Percentiles rank a stretch among this genome's conserved stretches.
phyloP scores from a whole-genome alignment of 2,888 invertebrate genomes.

The Euplexia lucipara region DNA sequence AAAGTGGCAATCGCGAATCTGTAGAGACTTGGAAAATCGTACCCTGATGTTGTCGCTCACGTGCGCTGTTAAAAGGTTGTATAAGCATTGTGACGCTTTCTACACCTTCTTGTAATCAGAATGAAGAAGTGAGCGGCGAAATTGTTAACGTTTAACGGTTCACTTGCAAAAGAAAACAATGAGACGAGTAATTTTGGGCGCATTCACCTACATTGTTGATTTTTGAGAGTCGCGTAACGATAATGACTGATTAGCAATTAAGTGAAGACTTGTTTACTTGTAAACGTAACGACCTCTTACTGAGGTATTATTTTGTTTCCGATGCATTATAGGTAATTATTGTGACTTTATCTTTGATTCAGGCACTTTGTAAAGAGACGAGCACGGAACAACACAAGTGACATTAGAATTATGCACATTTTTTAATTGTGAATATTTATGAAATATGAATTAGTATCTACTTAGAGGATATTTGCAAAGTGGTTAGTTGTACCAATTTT shows the following conservation, averaged over 20 bases:
- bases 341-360: neutral
- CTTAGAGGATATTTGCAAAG: slow-evolving; percentile 20
- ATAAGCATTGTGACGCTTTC: slow-evolving; percentile 86
- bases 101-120: slow-evolving; percentile 83
- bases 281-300: neutral
- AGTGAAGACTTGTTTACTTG: slow-evolving; percentile 9
- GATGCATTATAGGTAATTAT: neutral
- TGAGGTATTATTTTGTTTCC: slow-evolving; percentile 27
- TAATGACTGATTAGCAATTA: slow-evolving; percentile 47
- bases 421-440: slow-evolving; percentile 21
- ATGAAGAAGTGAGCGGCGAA: slow-evolving; percentile 88
- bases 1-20: slow-evolving; percentile 77
- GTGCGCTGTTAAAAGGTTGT: slow-evolving; percentile 81
- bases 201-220: slow-evolving; percentile 53
- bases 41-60: slow-evolving; percentile 73
- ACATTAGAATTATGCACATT: slow-evolving; percentile 46
- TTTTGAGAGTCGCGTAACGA: slow-evolving; percentile 30
- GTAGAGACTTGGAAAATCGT: slow-evolving; percentile 75
- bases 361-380: slow-evolving; percentile 18
- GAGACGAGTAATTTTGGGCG: slow-evolving; percentile 68
- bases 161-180: slow-evolving; percentile 78
- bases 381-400: slow-evolving; percentile 16
- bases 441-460: slow-evolving; percentile 27
- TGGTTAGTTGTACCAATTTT: neutral
- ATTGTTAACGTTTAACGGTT: slow-evolving; percentile 84